Evolutionary conservation across 2,888 invertebrate species (phyloP), one percentile per base, ranked within the genome.

Genomic region (Mellilla xanthometata): DNA sequence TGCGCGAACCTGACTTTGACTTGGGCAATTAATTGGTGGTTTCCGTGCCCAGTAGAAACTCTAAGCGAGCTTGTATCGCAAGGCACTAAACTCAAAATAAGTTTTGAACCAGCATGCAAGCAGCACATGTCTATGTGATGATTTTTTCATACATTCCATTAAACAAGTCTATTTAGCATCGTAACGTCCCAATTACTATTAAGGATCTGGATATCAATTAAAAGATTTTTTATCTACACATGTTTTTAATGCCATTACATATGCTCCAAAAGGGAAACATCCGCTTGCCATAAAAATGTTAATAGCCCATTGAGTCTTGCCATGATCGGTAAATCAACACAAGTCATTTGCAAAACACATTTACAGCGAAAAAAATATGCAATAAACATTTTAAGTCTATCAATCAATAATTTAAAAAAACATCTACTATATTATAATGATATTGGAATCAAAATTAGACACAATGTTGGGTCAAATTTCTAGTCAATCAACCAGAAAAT

Each of bases 181-280:
- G 4, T n/a, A 24, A 24, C 8, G n/a, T 24, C 1, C 1, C 24
- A 24, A 24, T 3, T 1, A 3, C n/a, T 24, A 7, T n/a, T 24
- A 24, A 24, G 24, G 24, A n/a, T n/a, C 24, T 24, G n/a, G 24
- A 24, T 24, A 8, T 24, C 24, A 24, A 24, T 33, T 33, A 32
- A 33, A 9, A 27, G 9, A 22, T 57, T 55, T 52, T 57, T 47
- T 36, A 35, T 39, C 31, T 6, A 27, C 36, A 29, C 8, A 38
- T 48, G 49, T 46, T 53, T 38, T 35, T 39, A 36, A 40, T 39
- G 22, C 19, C 22, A 46, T 46, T 34, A 31, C 9, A n/a, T n/a
- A n/a, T 31, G 34, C 46, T 45, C 6, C 11, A 39, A 45, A 34
- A 45, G 39, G 45, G 6, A 29, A 45, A 34, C 45, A 44, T 39